Base-by-base conservation (phyloP, 2,888 invertebrate species). In the Scaptomyza parva region DNA sequence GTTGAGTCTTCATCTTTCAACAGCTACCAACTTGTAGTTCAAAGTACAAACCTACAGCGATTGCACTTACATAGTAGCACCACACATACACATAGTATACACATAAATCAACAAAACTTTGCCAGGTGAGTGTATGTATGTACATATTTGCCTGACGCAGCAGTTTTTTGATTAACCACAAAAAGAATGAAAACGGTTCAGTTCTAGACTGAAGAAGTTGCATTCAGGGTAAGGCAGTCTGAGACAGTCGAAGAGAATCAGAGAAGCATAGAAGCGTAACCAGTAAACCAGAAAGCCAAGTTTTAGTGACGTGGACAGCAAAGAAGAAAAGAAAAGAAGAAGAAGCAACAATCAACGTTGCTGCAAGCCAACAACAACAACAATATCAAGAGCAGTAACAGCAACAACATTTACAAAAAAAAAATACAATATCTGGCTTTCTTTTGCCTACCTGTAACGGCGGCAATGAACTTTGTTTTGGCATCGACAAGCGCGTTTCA, bases 251-350 rank as follows among this genome's bases (percentile, higher is more conserved):
- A 1, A 17, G 17, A 37, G 17, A 37, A 37, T 37, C 37, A 45
- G 37, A 47, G 28, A 59, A 17, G 51, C 79, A 69, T 53, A 66
- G 67, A 74, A 82, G 78, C 87, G 85, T 86, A 87, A 75, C 87
- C 73, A 78, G 65, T 44, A 54, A 66, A 53, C 68, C 68, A 63
- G 60, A 70, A 48, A 33, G 41, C 66, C 37, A 39, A 61, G 66
- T 71, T 73, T 76, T 81, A 72, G 83, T 87, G 84, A 84, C 87
- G 84, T 87, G 84, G 88, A 84, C 85, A 57, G 61, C 35, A 37
- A 8, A 14, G 8, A 35, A 35, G 3, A 30, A 30, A 33, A 33
- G 5, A 33, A 35, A 14, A 35, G 39, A 63, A 57, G 44, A 60
- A 50, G 66, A 39, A 43, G 18, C 67, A 62, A 41, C 53, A 48